Base-by-base conservation (phyloP, 2,888 invertebrate genomes). In the Catocala sponsa region DNA sequence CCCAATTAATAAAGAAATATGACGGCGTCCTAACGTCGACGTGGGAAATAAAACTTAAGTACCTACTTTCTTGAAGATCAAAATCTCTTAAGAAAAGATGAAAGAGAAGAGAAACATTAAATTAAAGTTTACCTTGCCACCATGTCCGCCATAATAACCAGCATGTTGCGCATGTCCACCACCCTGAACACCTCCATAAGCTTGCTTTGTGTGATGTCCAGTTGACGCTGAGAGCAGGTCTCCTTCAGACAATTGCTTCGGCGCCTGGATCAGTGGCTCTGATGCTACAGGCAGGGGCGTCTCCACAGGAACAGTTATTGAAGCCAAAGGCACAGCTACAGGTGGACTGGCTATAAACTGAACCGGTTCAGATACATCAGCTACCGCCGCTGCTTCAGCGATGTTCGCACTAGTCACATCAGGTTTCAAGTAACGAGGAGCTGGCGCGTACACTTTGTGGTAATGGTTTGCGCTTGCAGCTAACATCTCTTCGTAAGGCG, bases 81-180 rank as follows among this genome's bases (percentile, higher is more conserved):
- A 25, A 25, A 25, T 25, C 25, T 25, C 9, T 6, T 6, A 4
- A 6, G 9, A 4, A 38, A 9, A 38, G 7, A 7, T 6, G 7
- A 38, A 6, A 38, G 35, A 38, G 7, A 35, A 7, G 6, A 38
- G 7, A 38, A 38, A 38, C 6, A 35, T 6, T 35, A 38, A 6
- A 25, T 25, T 0, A 15, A 5, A 2, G 53, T 82, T 76, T 72
- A 94, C 95, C 91, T 96, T 95, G 32, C 94, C 95, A 6, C 95
- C 96, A 65, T 95, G 94, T 6, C 94, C 90, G 0, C 88, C 91
- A 65, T 95, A 89, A 68, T 95, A 95, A 13, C 94, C 92, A 0
- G 88, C 90, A 49, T 95, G 95, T 15, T 95, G 91, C 12, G 92
- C 89, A 44, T 95, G 92, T 0, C 96, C 96, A 0, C 95, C 95